Base-by-base conservation (phyloP, 2,113 vertebrate genomes). In the Grus americana region DNA sequence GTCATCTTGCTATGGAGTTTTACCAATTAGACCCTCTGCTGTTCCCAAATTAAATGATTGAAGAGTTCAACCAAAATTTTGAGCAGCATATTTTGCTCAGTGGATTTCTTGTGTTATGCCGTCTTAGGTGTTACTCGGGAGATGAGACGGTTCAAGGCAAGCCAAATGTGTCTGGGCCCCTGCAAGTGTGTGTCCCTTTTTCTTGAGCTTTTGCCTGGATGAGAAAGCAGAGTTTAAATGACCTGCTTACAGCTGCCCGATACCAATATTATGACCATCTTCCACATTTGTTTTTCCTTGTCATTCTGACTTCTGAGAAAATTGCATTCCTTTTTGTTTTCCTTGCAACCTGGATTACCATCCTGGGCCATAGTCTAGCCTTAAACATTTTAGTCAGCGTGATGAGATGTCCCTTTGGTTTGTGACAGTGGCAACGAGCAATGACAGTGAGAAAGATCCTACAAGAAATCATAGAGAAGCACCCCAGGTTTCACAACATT, bases 391-490 rank as follows among this genome's bases (percentile, higher is more conserved):
- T 32, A 52, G 27, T 40, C 30, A 5, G 14, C 15, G 16, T 79
- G 23, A 34, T 36, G 47, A 86, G 40, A 34, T 94, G 80, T 97
- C 38, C 47, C n/a, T 92, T 86, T 85, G 72, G 3, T 90, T 78
- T 95, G n/a, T 96, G 88, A 22, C 84, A 99, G 99, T 99, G 99
- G 98, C 99, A 99, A 96, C 98, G 99, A 97, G 99, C 99, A 4
- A 98, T 99, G 95, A 98, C 98, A 6, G 98, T 99, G 92, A 98
- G 98, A 79, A 99, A 99, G 89, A 97, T 99, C 44, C 98, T 99
- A 14, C 99, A 99, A 92, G 99, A 99, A 36, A 98, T 99, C 40
- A 52, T 99, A 85, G 99, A 99, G 92, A 99, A 98, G 92, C 98
- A 98, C 2, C 98, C 99, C 21, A 98, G 98, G 40, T 99, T 99